Base-by-base conservation (phyloP, 2,888 invertebrate genomes). In the Hedya salicella region DNA sequence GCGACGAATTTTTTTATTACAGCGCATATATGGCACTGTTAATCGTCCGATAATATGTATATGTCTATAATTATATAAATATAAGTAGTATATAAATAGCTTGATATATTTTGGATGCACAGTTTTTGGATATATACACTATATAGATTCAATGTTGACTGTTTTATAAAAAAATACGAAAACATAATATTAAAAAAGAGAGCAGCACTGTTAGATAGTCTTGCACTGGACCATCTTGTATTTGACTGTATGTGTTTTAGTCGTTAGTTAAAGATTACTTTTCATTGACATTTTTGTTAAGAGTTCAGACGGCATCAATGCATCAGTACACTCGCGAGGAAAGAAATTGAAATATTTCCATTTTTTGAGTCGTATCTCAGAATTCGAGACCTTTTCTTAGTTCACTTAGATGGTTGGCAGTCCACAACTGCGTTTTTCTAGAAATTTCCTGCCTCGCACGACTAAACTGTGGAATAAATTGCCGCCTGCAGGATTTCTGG, bases 101-200 rank as follows among this genome's bases (percentile, higher is more conserved):
- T 52, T 52, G 25, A 21, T 65, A 65, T 65, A 40, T 65, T 60
- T 52, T 44, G 50, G 32, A 52, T 52, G 65, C 65, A 65, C 65
- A 14, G 52, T 59, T 65, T 65, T 49, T 46, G 17, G 17, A 60
- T 30, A 59, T 64, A 17, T 53, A 60, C 52, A 59, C 56, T 16
- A 42, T n/a, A 19, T 53, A 52, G 59, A 14, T 36, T 59, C 65
- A 39, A 53, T 61, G 66, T 61, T 66, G 9, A 54, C 65, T 65
- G 61, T 66, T 66, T 66, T 61, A 2, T 66, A 66, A 48, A 54
- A 66, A 65, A 66, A 46, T n/a, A 44, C 14, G 21, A 65, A 65
- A 66, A 66, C 42, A 16, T 16, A n/a, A 19, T 53, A 14, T 49
- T 30, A 61, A 66, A n/a, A 66, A 66, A 66, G 54, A 66, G 16